Evolutionary conservation across 1,140 invertebrate species (phyloP).

Genomic region (Subanguina moxae): DNA sequence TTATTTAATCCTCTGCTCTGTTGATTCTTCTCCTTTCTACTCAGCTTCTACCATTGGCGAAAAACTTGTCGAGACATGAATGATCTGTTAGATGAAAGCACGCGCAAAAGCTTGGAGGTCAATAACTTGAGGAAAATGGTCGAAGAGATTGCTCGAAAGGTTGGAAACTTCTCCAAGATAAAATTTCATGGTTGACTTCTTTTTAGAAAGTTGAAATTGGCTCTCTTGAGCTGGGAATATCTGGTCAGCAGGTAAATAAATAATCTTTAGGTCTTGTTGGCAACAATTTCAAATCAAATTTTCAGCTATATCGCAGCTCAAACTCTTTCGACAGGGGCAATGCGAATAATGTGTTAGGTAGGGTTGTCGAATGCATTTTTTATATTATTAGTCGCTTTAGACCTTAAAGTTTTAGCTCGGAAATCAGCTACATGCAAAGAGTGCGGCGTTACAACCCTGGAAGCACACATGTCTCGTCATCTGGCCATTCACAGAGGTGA

Average conservation of each 20-base stretch:
- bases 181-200: neutral
- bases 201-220: slow-evolving; percentile 37
- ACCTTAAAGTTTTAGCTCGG: neutral
- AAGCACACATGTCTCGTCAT: slow-evolving; percentile 39
- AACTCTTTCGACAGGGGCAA: neutral
- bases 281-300: neutral
- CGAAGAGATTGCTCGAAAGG: slow-evolving; percentile 50
- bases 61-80: slow-evolving; percentile 54
- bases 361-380: neutral
- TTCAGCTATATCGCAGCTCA: neutral
- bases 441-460: slow-evolving; percentile 40
- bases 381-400: slow-evolving; percentile 9
- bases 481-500: slow-evolving; percentile 36
- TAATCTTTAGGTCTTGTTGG: too few relatives aligned
- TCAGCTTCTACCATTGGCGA: slow-evolving; percentile 53
- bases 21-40: slow-evolving; percentile 9
- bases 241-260: neutral
- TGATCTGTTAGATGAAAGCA: slow-evolving; percentile 40
- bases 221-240: slow-evolving; percentile 38
- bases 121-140: slow-evolving; percentile 50
- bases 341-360: neutral
- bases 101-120: slow-evolving; percentile 45
- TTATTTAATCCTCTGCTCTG: neutral
- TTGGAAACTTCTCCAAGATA: neutral
- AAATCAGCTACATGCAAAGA: slow-evolving; percentile 27